Evolutionary conservation across 2,888 invertebrate species (phyloP).

Genomic region (Sesamia inferens): DNA sequence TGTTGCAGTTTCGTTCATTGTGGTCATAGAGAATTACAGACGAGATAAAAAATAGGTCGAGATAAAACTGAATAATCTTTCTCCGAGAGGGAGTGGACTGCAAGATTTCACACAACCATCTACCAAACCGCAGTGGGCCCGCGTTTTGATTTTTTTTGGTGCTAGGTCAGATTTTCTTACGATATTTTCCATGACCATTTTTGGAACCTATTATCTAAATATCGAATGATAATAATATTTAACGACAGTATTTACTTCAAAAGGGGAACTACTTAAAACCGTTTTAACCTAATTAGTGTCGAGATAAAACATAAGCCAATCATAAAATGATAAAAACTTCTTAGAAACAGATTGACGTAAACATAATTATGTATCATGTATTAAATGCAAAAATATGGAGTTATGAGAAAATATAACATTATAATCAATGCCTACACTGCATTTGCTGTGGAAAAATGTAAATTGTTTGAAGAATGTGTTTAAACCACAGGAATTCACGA

Average conservation of each 20-base stretch:
- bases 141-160: background rate
- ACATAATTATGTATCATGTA: background rate
- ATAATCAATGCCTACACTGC: background rate
- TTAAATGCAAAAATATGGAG: slow-evolving; percentile 26
- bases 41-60: no score
- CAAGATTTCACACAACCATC: background rate
- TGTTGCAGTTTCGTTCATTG: no score
- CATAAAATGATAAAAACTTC: slow-evolving; percentile 30
- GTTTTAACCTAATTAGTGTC: slow-evolving; percentile 22
- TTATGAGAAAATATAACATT: slow-evolving; percentile 31
- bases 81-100: background rate
- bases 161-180: background rate
- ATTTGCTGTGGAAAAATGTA: slow-evolving; percentile 6
- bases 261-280: slow-evolving; percentile 3
- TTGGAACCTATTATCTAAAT: background rate
- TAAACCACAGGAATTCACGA: background rate
- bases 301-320: slow-evolving; percentile 24
- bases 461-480: slow-evolving; percentile 5
- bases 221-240: background rate
- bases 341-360: slow-evolving; percentile 36
- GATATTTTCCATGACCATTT: background rate
- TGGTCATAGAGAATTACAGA: no score
- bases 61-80: background rate
- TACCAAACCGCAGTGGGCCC: background rate
- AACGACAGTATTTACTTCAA: background rate